Base-by-base conservation (phyloP, 2,113 vertebrate species). In the Dicaeum eximium region DNA sequence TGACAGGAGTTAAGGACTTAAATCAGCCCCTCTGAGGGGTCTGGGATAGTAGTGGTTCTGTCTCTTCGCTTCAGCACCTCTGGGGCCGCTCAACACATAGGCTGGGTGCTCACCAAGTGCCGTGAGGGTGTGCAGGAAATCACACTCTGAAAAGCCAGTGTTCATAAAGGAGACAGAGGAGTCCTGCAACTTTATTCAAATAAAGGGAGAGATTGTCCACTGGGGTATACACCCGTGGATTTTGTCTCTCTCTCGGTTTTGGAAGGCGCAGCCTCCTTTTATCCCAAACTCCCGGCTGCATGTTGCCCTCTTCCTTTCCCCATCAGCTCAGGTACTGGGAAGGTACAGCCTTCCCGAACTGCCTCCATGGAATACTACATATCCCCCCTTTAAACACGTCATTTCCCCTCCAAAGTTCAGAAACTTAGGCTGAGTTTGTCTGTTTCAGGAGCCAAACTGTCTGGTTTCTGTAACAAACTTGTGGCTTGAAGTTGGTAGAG, bases 201-300 rank as follows among this genome's bases (percentile, higher is more conserved):
- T 33, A 28, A 64, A 64, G 18, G 28, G 12, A 23, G 27, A 62
- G 28, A 47, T 3, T 30, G 7, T 27, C 28, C 27, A 22, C 38
- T 33, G 33, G 14, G 38, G 14, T 14, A 13, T 8, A 62, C 1
- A 0, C 13, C 38, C 1, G 0, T 5, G 38, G 13, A 21, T 37
- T 61, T 24, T 33, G 21, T 40, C 35, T 54, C 45, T 44, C 24
- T 14, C 15, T 5, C 1, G 3, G 45, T 37, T 19, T 71, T 0
- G 0, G 33, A 27, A 17, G 38, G 33, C 2, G 2, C 25, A 71
- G 27, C 67, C 47, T 53, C 21, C 21, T 37, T 31, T 45, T 3
- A 53, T 4, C 21, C 47, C 11, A 2, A 72, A 22, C 33, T 37
- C 56, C 31, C 2, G 3, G 24, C 45, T 0, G 0, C 54, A 21